Percentiles rank a stretch among this genome's conserved stretches.
Evolutionary conservation across 2,888 invertebrate species (phyloP).

Genomic region (Hyles lineata): DNA sequence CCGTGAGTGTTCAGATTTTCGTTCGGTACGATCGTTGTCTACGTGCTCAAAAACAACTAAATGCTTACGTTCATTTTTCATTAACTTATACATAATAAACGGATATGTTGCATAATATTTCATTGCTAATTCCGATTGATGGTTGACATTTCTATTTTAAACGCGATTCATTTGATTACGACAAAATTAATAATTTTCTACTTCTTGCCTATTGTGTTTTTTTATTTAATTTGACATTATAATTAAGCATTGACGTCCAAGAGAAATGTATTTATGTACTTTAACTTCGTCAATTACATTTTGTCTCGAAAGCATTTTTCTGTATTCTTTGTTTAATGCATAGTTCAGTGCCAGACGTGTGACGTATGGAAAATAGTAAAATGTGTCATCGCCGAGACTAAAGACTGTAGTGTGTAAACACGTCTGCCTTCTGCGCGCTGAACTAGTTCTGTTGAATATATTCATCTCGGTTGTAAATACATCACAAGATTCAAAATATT

Average conservation of each 20-base stretch:
- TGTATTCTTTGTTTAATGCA: not conserved
- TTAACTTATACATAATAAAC: constrained; percentile 4
- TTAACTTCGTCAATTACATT: constrained; percentile 14
- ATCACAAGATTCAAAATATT: constrained; percentile 64
- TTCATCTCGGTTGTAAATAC: constrained; percentile 69
- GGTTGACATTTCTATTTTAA: constrained; percentile 11
- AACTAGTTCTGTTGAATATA: not conserved
- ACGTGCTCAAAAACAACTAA: not conserved
- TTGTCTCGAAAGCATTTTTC: constrained; percentile 1
- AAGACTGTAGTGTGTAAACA: not conserved
- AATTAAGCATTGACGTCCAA: constrained; percentile 14
- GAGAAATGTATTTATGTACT: constrained; percentile 8
- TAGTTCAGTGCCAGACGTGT: not conserved
- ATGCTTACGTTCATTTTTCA: constrained; percentile 11
- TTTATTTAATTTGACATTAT: constrained; percentile 18
- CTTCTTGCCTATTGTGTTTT: constrained; percentile 16
- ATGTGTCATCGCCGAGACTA: not conserved
- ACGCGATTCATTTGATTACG: not conserved
- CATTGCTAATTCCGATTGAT: constrained; percentile 14
- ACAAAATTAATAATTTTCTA: constrained; percentile 11
- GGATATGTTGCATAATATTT: constrained; percentile 20
- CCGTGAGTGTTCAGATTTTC: not conserved
- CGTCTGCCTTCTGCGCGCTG: not conserved
- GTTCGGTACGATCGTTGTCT: not conserved
- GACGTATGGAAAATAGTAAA: constrained; percentile 7